Conservation (phyloP, 1,140 invertebrate species). For the Cydia amplana region DNA sequence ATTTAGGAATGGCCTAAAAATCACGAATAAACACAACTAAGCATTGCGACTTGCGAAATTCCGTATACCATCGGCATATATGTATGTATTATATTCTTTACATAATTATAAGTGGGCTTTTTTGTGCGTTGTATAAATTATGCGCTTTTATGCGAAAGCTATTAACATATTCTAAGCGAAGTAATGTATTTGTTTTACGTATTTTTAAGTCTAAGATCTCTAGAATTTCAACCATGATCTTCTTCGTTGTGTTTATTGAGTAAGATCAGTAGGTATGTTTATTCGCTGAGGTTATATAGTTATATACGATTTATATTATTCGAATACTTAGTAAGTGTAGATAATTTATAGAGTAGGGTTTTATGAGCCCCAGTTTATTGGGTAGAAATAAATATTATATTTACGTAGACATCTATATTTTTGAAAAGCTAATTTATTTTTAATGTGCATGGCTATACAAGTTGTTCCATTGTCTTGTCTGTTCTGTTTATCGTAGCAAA, state of each 20-base stretch:
- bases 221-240: background rate
- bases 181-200: background rate
- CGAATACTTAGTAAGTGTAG: background rate
- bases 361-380: too few species aligned
- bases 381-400: too few species aligned
- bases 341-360: background rate
- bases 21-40: background rate
- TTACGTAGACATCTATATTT: too few species aligned
- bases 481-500: too few species aligned
- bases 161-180: background rate
- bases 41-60: background rate
- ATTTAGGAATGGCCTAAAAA: too few species aligned
- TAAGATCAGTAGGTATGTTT: background rate
- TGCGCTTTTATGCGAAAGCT: slow-evolving; percentile 4
- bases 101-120: background rate
- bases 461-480: too few species aligned
- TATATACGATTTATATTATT: background rate
- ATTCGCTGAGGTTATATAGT: background rate
- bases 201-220: background rate
- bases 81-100: background rate
- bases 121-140: background rate
- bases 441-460: too few species aligned
- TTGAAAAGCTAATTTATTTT: too few species aligned
- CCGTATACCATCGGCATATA: background rate
- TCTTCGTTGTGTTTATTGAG: background rate